phyloP scores from a whole-genome alignment of 2,113 vertebrate genomes.

The Festucalex cinctus region DNA sequence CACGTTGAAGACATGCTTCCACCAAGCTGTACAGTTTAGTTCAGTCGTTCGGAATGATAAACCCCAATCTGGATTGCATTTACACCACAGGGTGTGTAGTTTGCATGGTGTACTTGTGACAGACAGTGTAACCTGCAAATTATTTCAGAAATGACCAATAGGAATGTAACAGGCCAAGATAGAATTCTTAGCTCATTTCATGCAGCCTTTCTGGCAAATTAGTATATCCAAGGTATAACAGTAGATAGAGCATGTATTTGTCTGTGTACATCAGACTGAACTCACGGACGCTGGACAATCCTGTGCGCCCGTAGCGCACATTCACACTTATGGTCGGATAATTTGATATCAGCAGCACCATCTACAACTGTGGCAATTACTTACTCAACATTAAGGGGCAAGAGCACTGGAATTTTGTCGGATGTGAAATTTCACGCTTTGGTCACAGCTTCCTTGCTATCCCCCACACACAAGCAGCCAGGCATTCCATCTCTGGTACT shows the following conservation, averaged over 20 bases:
- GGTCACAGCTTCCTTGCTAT: not conserved
- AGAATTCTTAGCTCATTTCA: not conserved
- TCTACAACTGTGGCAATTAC: not conserved
- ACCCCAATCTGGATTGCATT: not conserved
- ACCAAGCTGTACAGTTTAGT: slow-evolving; percentile 15
- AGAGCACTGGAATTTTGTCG: not conserved
- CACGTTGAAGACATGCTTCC: not conserved
- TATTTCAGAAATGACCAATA: not conserved
- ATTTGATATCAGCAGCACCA: not conserved
- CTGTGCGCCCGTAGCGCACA: no score
- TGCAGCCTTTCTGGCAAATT: no score
- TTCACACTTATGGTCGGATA: no score
- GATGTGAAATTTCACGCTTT: not conserved
- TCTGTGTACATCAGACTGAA: not conserved
- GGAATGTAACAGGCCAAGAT: not conserved
- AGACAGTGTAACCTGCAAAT: not conserved
- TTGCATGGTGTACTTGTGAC: not conserved
- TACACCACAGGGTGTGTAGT: not conserved
- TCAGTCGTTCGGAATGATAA: slow-evolving; percentile 12
- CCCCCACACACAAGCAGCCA: not conserved
- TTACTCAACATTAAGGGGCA: not conserved
- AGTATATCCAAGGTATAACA: not conserved
- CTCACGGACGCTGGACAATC: no score
- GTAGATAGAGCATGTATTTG: not conserved
- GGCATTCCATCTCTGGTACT: not conserved